Base-by-base conservation (phyloP, 2,797 vertebrate genomes). In the Myripristis jacobus region DNA sequence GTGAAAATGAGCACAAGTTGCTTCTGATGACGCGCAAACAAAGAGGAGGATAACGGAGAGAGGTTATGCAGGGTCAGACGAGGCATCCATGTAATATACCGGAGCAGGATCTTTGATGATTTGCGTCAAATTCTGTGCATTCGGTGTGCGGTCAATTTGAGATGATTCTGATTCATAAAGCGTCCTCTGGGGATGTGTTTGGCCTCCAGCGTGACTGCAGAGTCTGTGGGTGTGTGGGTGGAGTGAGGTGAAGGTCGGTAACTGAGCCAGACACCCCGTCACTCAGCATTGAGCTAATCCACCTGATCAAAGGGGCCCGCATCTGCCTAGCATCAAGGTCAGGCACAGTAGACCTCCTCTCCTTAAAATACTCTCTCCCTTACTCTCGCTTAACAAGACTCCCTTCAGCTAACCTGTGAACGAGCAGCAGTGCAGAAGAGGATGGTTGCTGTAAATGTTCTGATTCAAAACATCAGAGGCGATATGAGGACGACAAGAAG, bases 231-330 rank as follows among this genome's bases (percentile, higher is more conserved):
- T 36, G 16, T 52, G 4, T 41, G 48, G 48, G 80, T 51, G 63
- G 71, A 76, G 59, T 60, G 2, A 54, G 57, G 61, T 31, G 63
- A 80, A 48, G 65, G 58, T 77, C 1, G 13, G 77, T 82, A 83
- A 87, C 70, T 61, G 75, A 87, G 81, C 79, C 70, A 53, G 87
- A 86, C 83, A 82, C 61, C 63, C 73, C 22, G 68, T 91, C 86
- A 63, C 55, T 85, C 13, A 74, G 66, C 73, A 73, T 87, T n/a
- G n/a, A 70, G 81, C 44, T 90, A 91, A 92, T 92, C 88, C 76
- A 68, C 18, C 66, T 84, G 89, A 94, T 94, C 92, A 93, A 93
- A 93, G 90, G 52, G 51, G 65, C 50, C 62, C 31, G 67, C 79
- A 76, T 50, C 74, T 78, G 80, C 55, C 76, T 61, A 43, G 75